A percentile compares a stretch with the other conserved stretches of the same genome.
Evolutionary conservation across 2,888 invertebrate genomes (phyloP).

Genomic region (Drosophila demipolita): DNA sequence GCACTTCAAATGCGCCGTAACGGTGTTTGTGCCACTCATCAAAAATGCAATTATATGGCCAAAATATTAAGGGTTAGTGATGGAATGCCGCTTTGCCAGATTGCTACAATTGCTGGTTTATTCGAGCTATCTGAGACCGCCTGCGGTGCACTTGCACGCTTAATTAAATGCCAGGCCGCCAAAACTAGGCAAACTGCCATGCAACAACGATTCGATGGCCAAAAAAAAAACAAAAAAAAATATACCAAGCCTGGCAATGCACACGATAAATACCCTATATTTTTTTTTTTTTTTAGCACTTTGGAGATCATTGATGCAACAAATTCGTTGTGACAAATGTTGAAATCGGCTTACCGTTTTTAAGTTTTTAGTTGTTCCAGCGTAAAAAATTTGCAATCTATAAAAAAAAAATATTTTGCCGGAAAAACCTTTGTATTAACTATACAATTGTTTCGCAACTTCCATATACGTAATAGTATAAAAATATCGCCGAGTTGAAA

Average conservation of each 20-base stretch:
- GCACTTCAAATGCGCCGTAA: background rate
- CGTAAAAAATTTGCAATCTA: too few species aligned
- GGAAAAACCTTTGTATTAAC: background rate
- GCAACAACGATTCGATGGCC: slow-evolving; percentile 44
- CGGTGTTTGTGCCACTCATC: slow-evolving; percentile 38
- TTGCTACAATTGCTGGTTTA: slow-evolving; percentile 24
- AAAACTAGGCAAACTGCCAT: slow-evolving; percentile 70
- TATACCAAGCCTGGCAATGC: background rate
- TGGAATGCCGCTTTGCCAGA: slow-evolving; percentile 16
- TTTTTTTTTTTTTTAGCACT: too few species aligned
- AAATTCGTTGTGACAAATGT: background rate
- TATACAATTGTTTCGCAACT: background rate
- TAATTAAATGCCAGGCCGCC: slow-evolving; percentile 69
- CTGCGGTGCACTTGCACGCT: slow-evolving; percentile 70
- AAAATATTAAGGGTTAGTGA: slow-evolving; percentile 22
- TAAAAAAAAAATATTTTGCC: too few species aligned
- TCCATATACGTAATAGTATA: background rate
- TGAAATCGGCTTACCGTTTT: background rate
- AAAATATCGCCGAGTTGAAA: background rate
- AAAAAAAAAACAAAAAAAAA: slow-evolving; percentile 21
- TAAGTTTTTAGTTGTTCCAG: background rate
- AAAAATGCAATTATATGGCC: slow-evolving; percentile 59
- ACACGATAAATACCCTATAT: background rate
- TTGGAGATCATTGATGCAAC: background rate
- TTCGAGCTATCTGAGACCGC: slow-evolving; percentile 24